Conservation (phyloP, 2,797 vertebrate species). For the Sebastes paucispinis region DNA sequence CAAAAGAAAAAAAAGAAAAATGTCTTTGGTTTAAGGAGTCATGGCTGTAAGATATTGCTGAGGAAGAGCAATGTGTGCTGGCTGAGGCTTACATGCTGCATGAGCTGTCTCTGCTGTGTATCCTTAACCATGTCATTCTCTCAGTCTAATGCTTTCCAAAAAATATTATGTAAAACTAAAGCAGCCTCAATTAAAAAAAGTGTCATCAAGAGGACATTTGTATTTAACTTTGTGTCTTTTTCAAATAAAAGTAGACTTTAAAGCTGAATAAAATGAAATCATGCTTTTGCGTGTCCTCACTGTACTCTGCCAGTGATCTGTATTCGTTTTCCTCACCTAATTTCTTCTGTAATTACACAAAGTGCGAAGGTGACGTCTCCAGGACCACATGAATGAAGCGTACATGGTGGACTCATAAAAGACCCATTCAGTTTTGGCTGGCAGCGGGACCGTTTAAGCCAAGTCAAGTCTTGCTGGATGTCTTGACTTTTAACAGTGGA, state of each 20-base stretch:
- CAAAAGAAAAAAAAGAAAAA: not conserved
- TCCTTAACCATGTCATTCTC: not conserved
- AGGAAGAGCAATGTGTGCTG: not conserved
- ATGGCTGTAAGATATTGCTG: not conserved
- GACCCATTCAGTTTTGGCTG: constrained; percentile 28
- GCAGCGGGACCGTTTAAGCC: constrained; percentile 5
- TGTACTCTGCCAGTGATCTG: not conserved
- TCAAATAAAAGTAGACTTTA: not conserved
- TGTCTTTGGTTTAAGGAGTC: not conserved
- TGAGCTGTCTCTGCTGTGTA: not conserved
- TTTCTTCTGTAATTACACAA: constrained; percentile 40
- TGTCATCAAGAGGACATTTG: not conserved
- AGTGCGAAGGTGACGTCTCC: not conserved
- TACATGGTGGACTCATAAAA: constrained; percentile 29
- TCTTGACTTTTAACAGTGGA: constrained; percentile 47
- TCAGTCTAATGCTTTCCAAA: constrained; percentile 3
- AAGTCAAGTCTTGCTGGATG: constrained; percentile 31
- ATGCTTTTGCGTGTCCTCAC: not conserved
- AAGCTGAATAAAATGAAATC: constrained; percentile 18
- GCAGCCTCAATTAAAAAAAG: not conserved
- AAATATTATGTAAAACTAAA: constrained; percentile 13
- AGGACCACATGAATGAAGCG: not conserved
- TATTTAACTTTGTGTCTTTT: constrained; percentile 3
- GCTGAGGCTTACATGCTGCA: not conserved
- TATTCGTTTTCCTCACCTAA: constrained; percentile 18